These are phyloP conservation scores for Cathartes aura DNA, from an alignment of 2,113 vertebrate genomes.

Conservation along the genomic window DNA sequence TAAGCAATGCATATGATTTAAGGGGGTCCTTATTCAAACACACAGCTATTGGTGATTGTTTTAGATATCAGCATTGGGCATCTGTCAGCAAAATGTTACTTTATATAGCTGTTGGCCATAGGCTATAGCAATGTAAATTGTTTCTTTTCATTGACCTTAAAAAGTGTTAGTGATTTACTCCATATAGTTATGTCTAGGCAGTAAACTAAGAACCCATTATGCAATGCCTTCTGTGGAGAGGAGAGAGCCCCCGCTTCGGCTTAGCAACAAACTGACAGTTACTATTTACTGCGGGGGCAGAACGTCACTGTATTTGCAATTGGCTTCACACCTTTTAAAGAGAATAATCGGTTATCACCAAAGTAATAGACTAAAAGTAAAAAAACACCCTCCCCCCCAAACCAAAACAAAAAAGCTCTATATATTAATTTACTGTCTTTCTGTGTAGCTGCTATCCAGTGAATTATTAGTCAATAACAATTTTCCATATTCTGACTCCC, in stretches of 20 bases:
- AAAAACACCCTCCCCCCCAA: fast-evolving
- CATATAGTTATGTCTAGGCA: not conserved
- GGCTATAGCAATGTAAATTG: not conserved
- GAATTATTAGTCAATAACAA: not conserved
- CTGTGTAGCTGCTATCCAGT: not conserved
- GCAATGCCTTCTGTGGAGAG: not conserved
- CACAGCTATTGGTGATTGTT: not conserved
- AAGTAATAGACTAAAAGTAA: not conserved
- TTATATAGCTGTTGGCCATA: not conserved
- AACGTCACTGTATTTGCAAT: not conserved
- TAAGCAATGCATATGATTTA: not conserved
- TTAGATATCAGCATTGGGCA: not conserved
- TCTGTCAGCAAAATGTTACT: not conserved
- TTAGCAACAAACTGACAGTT: not conserved
- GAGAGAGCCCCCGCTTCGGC: not conserved
- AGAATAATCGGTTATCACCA: not conserved
- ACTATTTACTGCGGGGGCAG: not conserved
- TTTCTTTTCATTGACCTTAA: not conserved
- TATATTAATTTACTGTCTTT: not conserved
- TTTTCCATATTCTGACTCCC: not conserved
- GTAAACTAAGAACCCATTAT: not conserved
- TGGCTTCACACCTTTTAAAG: not conserved
- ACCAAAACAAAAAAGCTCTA: not conserved
- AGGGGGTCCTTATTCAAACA: not conserved
- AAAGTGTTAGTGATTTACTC: not conserved